phyloP scores from a whole-genome alignment of 2,113 vertebrate genomes.

The Shinisaurus crocodilurus region DNA sequence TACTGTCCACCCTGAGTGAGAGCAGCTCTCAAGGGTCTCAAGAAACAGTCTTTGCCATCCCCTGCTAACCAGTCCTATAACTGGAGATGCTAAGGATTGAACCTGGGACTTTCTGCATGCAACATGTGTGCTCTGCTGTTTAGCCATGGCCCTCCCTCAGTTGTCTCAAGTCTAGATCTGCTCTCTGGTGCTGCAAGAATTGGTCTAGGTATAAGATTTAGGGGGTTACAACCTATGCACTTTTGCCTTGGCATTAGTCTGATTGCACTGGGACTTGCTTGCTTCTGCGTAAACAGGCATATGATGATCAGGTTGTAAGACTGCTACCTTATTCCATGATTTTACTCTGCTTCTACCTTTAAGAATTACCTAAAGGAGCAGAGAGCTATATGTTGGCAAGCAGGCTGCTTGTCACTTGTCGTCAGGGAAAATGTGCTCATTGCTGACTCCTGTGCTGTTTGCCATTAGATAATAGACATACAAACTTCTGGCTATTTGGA shows the following conservation, averaged over 20 bases:
- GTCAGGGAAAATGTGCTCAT: constrained; percentile 52
- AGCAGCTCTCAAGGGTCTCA: too few relatives aligned
- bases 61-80: too few relatives aligned
- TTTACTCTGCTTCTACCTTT: constrained; percentile 24
- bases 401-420: constrained; percentile 19
- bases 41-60: too few relatives aligned
- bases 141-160: too few relatives aligned
- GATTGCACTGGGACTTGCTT: not conserved
- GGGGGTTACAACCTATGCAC: not conserved
- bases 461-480: constrained; percentile 56
- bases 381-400: constrained; percentile 11
- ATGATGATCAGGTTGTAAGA: not conserved
- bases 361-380: constrained; percentile 24
- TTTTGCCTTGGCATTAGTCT: not conserved
- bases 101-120: too few relatives aligned
- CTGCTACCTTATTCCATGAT: not conserved
- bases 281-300: not conserved
- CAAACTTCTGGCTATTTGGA: constrained; percentile 45
- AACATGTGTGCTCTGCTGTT: too few relatives aligned
- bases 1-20: too few relatives aligned
- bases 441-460: constrained; percentile 46
- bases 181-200: not conserved
- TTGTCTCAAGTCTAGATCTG: not conserved
- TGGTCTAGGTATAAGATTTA: constrained; percentile 17
- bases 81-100: too few relatives aligned